These are phyloP conservation scores for Saturnia pavonia DNA, from an alignment of 2,888 invertebrate genomes.

Conservation along the genomic window DNA sequence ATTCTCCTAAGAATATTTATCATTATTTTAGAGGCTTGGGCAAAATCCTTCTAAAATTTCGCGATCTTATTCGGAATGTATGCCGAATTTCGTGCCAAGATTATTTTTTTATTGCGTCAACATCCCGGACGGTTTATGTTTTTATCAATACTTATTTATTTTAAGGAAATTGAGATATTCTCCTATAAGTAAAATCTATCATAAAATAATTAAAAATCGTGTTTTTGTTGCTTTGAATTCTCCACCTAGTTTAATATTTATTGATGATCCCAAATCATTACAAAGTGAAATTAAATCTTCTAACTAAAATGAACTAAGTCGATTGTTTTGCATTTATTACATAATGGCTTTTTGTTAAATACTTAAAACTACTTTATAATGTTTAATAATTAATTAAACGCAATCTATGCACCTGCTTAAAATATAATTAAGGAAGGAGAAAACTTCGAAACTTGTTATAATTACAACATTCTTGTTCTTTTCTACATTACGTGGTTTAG, in stretches of 20 bases:
- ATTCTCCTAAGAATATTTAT: too few relatives aligned
- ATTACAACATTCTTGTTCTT: not conserved
- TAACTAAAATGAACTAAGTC: not conserved
- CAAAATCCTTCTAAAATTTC: too few relatives aligned
- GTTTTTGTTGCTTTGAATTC: not conserved
- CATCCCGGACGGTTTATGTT: too few relatives aligned
- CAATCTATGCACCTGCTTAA: not conserved
- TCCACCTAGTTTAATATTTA: not conserved
- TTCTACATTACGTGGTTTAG: not conserved
- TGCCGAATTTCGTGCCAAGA: too few relatives aligned
- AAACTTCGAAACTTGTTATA: not conserved
- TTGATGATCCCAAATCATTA: not conserved
- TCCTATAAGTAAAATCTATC: not conserved
- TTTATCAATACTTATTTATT: too few relatives aligned
- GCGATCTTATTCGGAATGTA: too few relatives aligned
- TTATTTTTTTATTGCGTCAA: too few relatives aligned
- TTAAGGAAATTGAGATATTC: not conserved
- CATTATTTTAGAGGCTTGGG: too few relatives aligned
- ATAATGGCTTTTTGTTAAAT: not conserved
- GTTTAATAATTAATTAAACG: not conserved
- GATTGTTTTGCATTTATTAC: not conserved
- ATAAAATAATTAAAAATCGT: not conserved
- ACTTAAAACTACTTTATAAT: not conserved
- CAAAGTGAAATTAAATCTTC: not conserved
- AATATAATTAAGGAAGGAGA: too few relatives aligned